phyloP scores from a whole-genome alignment of 2,797 vertebrate genomes.

The Monodelphis domestica region DNA sequence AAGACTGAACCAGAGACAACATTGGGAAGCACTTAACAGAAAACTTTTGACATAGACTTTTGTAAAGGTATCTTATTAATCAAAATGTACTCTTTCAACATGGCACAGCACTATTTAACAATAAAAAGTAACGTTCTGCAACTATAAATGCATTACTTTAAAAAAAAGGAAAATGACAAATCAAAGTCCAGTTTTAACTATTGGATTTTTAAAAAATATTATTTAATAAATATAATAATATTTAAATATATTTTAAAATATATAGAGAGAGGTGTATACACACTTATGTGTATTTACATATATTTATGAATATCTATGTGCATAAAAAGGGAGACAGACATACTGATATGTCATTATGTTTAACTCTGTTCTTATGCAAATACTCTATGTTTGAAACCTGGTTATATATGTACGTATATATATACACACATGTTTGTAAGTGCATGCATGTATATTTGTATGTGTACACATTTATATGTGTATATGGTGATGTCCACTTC shows the following conservation, averaged over 20 bases:
- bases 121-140: neutral
- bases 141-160: neutral
- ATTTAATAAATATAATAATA: too few relatives aligned
- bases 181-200: too few relatives aligned
- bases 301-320: neutral
- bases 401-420: neutral
- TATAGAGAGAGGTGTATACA: too few relatives aligned
- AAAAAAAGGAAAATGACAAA: neutral
- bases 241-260: too few relatives aligned
- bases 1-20: neutral
- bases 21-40: neutral
- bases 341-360: neutral
- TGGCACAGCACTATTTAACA: neutral
- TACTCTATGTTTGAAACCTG: neutral
- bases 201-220: too few relatives aligned
- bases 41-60: neutral
- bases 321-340: neutral
- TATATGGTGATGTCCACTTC: neutral
- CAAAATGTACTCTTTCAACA: neutral
- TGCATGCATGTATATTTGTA: neutral
- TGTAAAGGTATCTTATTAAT: neutral
- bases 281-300: neutral
- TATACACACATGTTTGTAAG: neutral
- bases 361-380: neutral
- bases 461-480: neutral